Percentiles rank a stretch among this genome's conserved stretches.
Conservation (phyloP, 2,888 invertebrate genomes). For the Zonitis immaculata region DNA sequence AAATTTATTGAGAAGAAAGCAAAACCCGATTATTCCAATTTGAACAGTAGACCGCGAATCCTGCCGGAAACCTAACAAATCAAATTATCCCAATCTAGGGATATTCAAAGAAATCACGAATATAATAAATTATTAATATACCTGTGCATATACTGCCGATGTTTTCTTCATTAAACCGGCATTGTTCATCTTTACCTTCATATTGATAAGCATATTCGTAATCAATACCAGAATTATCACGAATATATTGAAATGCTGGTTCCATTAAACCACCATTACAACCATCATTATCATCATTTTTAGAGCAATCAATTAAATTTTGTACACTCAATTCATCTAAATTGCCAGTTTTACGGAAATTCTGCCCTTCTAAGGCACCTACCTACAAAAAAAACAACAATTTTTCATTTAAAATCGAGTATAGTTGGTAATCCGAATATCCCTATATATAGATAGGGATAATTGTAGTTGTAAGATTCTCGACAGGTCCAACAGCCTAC, state of each 20-base stretch:
- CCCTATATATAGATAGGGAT: no score
- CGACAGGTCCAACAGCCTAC: no score
- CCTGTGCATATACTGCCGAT: slow-evolving; percentile 35
- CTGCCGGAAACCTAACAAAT: no score
- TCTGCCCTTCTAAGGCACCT: slow-evolving; percentile 55
- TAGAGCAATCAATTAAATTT: slow-evolving; percentile 55
- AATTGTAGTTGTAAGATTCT: no score
- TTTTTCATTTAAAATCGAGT: no score
- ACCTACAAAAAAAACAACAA: slow-evolving; percentile 51
- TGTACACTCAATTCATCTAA: slow-evolving; percentile 54
- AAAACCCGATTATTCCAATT: no score
- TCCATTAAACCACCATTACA: slow-evolving; percentile 55
- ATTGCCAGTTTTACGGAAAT: slow-evolving; percentile 51
- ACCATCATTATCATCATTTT: slow-evolving; percentile 51
- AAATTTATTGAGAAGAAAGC: no score
- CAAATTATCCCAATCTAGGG: no score
- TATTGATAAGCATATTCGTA: slow-evolving; percentile 55
- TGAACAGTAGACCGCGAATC: no score
- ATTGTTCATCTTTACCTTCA: slow-evolving; percentile 29
- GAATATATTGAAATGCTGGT: slow-evolving; percentile 50
- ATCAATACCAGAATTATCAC: slow-evolving; percentile 55
- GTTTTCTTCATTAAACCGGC: slow-evolving; percentile 30
- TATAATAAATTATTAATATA: no score
- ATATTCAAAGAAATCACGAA: no score
- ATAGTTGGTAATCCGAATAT: no score